Conservation (phyloP, 2,797 vertebrate genomes). For the Momotus momota region DNA sequence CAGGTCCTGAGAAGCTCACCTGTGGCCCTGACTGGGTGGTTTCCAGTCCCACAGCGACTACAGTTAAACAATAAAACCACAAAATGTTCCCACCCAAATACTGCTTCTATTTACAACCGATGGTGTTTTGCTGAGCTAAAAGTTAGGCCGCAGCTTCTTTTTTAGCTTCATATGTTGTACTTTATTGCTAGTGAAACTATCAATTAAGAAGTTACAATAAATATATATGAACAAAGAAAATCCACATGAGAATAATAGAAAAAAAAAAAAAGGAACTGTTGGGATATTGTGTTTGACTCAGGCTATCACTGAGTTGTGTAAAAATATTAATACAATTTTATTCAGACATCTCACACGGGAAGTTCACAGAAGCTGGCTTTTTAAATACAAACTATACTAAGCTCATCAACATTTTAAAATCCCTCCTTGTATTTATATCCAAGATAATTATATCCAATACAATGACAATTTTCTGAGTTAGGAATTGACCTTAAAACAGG, state of each 20-base stretch:
- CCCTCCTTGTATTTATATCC: not conserved
- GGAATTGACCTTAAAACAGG: slow-evolving; percentile 34
- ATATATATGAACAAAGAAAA: not conserved
- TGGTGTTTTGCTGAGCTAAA: not conserved
- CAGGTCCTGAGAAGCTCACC: not conserved
- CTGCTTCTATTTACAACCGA: not conserved
- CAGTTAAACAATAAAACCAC: not conserved
- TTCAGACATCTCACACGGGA: not conserved
- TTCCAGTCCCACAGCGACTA: not conserved
- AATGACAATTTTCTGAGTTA: slow-evolving; percentile 3
- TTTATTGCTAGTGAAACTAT: not conserved
- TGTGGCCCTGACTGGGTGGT: not conserved
- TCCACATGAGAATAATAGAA: not conserved
- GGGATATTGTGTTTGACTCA: not conserved
- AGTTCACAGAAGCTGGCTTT: not conserved
- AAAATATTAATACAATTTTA: not conserved
- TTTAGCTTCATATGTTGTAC: not conserved
- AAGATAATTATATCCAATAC: slow-evolving; percentile 3
- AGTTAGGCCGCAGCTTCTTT: not conserved
- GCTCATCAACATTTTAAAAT: not conserved
- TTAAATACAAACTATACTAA: not conserved
- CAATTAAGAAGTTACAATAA: not conserved
- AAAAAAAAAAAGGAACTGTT: not conserved
- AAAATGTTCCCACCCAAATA: not conserved
- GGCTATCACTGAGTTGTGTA: not conserved